These are phyloP conservation scores for Mormyrus iriodes DNA, from an alignment of 2,113 vertebrate genomes.

Conservation along the genomic window DNA sequence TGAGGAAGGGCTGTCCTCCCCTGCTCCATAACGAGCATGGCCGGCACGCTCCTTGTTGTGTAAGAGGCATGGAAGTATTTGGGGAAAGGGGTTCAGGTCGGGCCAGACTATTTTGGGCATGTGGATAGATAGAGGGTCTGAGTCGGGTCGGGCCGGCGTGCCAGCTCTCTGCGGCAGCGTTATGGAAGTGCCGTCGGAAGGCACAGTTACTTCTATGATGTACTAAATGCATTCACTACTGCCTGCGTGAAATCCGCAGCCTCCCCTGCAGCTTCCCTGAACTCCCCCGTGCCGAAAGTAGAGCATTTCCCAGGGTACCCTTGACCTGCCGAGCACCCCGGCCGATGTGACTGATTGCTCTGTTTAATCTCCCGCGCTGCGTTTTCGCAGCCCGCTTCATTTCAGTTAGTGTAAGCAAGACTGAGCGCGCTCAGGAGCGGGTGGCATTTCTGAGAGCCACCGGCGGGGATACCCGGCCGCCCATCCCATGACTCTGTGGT, in stretches of 20 bases:
- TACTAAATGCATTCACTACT: background rate
- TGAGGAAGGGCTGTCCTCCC: conserved; percentile 8
- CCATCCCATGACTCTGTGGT: background rate
- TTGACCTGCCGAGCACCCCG: conserved; percentile 24
- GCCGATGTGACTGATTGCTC: conserved; percentile 36
- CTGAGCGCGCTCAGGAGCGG: background rate
- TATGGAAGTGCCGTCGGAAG: background rate
- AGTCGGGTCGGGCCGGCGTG: too few relatives aligned
- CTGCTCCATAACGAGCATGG: background rate
- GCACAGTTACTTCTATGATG: background rate
- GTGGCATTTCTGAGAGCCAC: background rate
- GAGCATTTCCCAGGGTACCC: conserved; percentile 18
- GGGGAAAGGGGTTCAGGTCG: conserved; percentile 10
- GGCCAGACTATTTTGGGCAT: conserved; percentile 16
- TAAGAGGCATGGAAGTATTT: background rate
- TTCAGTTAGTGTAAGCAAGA: conserved; percentile 18
- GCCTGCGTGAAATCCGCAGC: background rate
- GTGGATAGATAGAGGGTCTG: background rate
- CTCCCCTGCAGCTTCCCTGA: background rate
- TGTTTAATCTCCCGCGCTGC: conserved; percentile 28
- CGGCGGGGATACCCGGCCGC: background rate
- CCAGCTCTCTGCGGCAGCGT: background rate
- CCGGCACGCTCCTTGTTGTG: background rate
- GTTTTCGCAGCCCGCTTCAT: conserved; percentile 15
- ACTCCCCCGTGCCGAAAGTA: conserved; percentile 21